Base-by-base conservation (phyloP, 2,888 invertebrate genomes). In the Dioctria linearis region DNA sequence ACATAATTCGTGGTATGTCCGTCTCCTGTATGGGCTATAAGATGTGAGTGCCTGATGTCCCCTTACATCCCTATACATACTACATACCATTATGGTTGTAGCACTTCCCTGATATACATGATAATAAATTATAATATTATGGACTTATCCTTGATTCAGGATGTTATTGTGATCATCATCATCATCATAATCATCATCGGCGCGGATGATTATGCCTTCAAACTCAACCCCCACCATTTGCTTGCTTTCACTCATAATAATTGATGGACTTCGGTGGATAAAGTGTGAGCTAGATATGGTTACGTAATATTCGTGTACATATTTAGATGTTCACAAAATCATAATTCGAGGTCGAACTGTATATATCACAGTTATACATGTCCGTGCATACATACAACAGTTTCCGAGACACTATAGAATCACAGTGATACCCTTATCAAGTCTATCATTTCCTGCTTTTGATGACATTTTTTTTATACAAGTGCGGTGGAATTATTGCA, bases 1-100 rank as follows among this genome's bases (percentile, higher is more conserved):
- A 83, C 84, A 81, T 83, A 83, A 84, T 83, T 84, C 83, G 83
- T 83, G 83, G 82, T 73, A 73, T 79, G 80, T 80, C 80, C 78
- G 51, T 75, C 43, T 63, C 46, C 65, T 61, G 76, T 46, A 43
- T 63, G n/a, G 25, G 49, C 61, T 39, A 25, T 25, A 54, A 43
- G 76, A 37, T 49, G 63, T 46, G 25, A 25, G 25, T 25, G 25
- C 2, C 25, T 25, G 25, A 25, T 25, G 61, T 40, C 40, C 59
- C 61, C 76, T 54, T 6, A 37, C 46, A 4, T 43, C 43, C 43
- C 13, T 43, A 3, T 8, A 25, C n/a, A 46, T 42, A 8, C 8
- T 43, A 3, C 43, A 13, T n/a, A 11, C 8, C 66, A 43, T 6
- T 11, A 37, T 25, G 25, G 0, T 25, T 25, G 25, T 25, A 25